Base-by-base conservation (phyloP, 2,888 invertebrate species). In the Caenorhabditis virilis region DNA sequence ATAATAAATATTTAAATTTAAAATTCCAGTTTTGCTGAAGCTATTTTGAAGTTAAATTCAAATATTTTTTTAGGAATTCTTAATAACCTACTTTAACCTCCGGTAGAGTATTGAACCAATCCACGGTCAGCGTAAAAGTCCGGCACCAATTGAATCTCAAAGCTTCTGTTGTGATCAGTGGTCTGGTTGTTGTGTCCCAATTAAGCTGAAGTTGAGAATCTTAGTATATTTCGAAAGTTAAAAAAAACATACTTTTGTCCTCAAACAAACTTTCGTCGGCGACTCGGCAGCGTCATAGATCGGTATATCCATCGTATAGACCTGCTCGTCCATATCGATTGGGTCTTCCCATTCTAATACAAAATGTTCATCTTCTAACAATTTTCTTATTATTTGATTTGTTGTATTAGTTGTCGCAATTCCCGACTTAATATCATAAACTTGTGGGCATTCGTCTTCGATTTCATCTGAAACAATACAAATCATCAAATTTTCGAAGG, bases 91-190 rank as follows among this genome's bases (percentile, higher is more conserved):
- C 66, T 15, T 23, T 4, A 26, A 54, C 33, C 26, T 57, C 57
- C 1, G 56, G 53, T 0, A 66, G 25, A 2, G 53, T 60, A 9
- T 46, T 41, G 45, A 47, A 61, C 66, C 66, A 66, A 26, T 66
- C 66, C 25, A 66, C 38, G 3, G 66, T 66, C 4, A 66, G 38
- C 0, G 66, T 66, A 36, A 60, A 66, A 20, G 60, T 66, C 0
- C 66, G 52, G 30, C 66, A 66, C 66, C 66, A 66, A 22, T 66
- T 66, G 48, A 61, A 55, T 15, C 66, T 52, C 2, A 66, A 45
- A 6, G 53, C 25, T 35, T 60, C 60, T 2, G 41, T 45, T 5
- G 66, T 66, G 38, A 66, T 58, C 20, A 60, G 16, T 1, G 56
- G 53, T 0, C 57, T 52, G 4, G 25, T 7, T 11, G 18, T 0